A percentile compares a stretch with the other conserved stretches of the same genome.
phyloP scores from a whole-genome alignment of 2,113 vertebrate genomes.

The Vanacampus margaritifer region DNA sequence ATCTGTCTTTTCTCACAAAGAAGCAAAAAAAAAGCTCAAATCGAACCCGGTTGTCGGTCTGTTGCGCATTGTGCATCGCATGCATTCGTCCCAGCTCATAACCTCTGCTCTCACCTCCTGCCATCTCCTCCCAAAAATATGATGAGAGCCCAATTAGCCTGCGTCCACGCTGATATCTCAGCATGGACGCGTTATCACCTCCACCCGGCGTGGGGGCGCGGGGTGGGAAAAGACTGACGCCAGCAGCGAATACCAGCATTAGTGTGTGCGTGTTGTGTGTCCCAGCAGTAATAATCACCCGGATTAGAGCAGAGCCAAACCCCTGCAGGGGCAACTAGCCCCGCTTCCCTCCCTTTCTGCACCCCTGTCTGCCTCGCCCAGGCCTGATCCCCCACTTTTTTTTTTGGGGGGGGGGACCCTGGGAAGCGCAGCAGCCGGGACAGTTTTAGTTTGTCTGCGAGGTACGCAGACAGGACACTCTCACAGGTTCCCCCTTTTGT shows the following conservation, averaged over 20 bases:
- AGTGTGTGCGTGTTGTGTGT: constrained; percentile 45
- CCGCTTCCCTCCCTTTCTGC: neutral
- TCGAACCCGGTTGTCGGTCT: neutral
- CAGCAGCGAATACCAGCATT: constrained; percentile 61
- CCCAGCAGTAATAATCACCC: constrained; percentile 70
- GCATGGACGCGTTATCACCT: constrained; percentile 59
- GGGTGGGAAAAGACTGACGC: constrained; percentile 51
- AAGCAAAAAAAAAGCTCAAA: neutral
- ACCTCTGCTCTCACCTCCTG: neutral
- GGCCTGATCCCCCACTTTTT: constrained; percentile 40
- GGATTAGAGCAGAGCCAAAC: constrained; percentile 72
- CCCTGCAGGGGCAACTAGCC: constrained; percentile 52
- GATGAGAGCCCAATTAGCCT: constrained; percentile 57
- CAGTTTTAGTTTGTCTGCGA: constrained; percentile 26
- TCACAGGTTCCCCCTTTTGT: constrained; percentile 16
- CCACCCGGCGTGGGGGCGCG: constrained; percentile 41
- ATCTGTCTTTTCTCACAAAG: too few relatives aligned
- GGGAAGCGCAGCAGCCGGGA: constrained; percentile 56
- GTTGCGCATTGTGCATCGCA: too few relatives aligned
- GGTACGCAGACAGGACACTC: constrained; percentile 29
- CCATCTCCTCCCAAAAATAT: constrained; percentile 6
- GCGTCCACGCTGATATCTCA: constrained; percentile 52
- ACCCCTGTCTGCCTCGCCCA: constrained; percentile 15
- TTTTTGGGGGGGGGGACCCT: constrained; percentile 18
- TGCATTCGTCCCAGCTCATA: neutral